Percentiles rank a stretch among this genome's conserved stretches.
Conservation (phyloP, 2,797 vertebrate species). For the Pterois miles region DNA sequence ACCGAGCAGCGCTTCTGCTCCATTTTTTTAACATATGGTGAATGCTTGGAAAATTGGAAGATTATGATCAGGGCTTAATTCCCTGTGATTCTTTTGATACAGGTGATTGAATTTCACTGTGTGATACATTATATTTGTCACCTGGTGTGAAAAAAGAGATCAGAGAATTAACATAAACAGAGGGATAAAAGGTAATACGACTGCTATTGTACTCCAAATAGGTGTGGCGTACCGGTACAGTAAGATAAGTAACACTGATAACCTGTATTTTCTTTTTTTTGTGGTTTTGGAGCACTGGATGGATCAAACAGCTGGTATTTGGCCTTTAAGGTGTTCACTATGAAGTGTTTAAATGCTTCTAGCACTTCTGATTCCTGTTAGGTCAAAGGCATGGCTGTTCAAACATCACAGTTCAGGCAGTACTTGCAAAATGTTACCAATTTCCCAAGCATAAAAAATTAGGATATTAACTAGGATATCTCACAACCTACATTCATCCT, state of each 20-base stretch:
- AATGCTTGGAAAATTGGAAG: slow-evolving; percentile 10
- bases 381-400: slow-evolving; percentile 4
- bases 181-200: neutral
- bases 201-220: slow-evolving; percentile 23
- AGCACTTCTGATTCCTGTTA: slow-evolving; percentile 16
- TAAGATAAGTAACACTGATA: slow-evolving; percentile 36
- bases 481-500: neutral
- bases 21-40: neutral
- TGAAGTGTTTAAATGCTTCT: slow-evolving; percentile 10
- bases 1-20: too few relatives aligned
- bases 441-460: slow-evolving; percentile 38
- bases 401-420: slow-evolving; percentile 3
- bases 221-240: slow-evolving; percentile 46
- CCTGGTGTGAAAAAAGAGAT: slow-evolving; percentile 21
- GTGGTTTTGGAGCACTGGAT: neutral
- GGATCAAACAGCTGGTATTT: slow-evolving; percentile 17
- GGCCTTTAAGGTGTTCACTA: slow-evolving; percentile 3
- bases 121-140: slow-evolving; percentile 34
- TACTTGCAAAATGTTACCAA: slow-evolving; percentile 14
- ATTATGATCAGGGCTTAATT: slow-evolving; percentile 1
- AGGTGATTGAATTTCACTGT: slow-evolving; percentile 38
- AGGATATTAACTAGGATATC: neutral
- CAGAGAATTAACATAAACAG: slow-evolving; percentile 22
- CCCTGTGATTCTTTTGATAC: slow-evolving; percentile 10
- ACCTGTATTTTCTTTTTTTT: neutral